A percentile compares a stretch with the other conserved stretches of the same genome.
Evolutionary conservation across 2,888 invertebrate species (phyloP).

Genomic region (Trissonchulus latispiculum): DNA sequence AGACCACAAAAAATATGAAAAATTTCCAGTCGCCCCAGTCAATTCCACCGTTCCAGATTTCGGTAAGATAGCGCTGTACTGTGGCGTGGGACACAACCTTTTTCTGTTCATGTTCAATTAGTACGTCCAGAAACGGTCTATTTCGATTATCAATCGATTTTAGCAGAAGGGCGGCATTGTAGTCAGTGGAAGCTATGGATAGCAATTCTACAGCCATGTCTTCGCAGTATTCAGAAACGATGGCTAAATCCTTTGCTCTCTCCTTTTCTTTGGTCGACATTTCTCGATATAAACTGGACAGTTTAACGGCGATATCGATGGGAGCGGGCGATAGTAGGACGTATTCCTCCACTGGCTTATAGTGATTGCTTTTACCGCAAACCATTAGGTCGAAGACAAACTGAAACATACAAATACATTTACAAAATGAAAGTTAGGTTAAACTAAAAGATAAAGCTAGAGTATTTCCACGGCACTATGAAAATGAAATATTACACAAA

Average conservation of each 20-base stretch:
- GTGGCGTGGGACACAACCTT: constrained; percentile 53
- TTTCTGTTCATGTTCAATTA: constrained; percentile 97
- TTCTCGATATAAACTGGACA: constrained; percentile 64
- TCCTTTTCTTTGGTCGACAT: constrained; percentile 61
- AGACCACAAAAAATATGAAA: constrained; percentile 77
- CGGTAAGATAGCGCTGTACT: constrained; percentile 54
- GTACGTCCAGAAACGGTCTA: constrained; percentile 60
- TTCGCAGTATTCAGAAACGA: constrained; percentile 91
- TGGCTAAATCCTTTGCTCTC: constrained; percentile 86
- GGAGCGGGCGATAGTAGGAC: constrained; percentile 97
- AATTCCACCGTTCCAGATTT: constrained; percentile 93
- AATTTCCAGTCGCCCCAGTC: constrained; percentile 94
- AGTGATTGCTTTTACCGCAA: constrained; percentile 59
- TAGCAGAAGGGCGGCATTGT: constrained; percentile 84
- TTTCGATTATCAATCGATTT: constrained; percentile 88
- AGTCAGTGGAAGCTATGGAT: constrained; percentile 58
- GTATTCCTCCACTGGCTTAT: constrained; percentile 93
- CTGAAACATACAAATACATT: too few relatives aligned
- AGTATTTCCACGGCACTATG: too few relatives aligned
- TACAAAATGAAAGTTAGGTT: too few relatives aligned
- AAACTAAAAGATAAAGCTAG: too few relatives aligned
- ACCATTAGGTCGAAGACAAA: constrained; percentile 98
- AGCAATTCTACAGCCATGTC: constrained; percentile 92
- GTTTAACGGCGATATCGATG: constrained; percentile 93
- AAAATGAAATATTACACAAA: too few relatives aligned